A percentile compares a stretch with the other conserved stretches of the same genome.
These are phyloP conservation scores for Scolopax mira DNA, from an alignment of 2,113 vertebrate species.

Conservation along the genomic window DNA sequence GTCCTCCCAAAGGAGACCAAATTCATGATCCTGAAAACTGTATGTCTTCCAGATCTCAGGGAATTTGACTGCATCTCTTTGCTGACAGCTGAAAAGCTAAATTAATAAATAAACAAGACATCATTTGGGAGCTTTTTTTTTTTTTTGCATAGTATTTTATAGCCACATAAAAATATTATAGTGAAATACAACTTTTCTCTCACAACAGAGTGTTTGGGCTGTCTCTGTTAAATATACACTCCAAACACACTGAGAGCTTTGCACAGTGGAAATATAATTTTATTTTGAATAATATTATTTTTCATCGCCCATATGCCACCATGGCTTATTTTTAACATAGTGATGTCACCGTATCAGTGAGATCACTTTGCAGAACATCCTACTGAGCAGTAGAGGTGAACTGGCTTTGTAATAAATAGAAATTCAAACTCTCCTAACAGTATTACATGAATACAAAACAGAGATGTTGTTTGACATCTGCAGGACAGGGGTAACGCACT, in stretches of 20 bases:
- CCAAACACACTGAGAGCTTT: neutral
- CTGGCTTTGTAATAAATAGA: neutral
- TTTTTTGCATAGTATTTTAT: neutral
- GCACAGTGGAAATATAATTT: conserved; percentile 2
- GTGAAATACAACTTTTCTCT: conserved; percentile 15
- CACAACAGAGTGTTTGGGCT: neutral
- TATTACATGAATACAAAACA: neutral
- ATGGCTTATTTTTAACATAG: conserved; percentile 27
- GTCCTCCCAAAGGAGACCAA: neutral
- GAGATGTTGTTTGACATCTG: neutral
- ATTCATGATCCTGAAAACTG: neutral
- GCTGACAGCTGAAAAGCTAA: neutral
- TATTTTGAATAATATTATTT: conserved; percentile 39
- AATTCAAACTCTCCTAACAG: neutral
- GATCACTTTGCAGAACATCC: conserved; percentile 7
- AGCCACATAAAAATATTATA: conserved; percentile 1
- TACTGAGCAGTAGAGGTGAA: conserved; percentile 17
- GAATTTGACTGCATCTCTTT: neutral
- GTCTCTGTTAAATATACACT: neutral
- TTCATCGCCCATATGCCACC: neutral
- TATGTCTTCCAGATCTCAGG: neutral
- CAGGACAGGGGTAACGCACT: neutral
- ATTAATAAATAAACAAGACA: conserved; percentile 17
- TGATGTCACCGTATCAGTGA: conserved; percentile 31
- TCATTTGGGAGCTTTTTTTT: neutral